Evolutionary conservation across 1,140 invertebrate species (phyloP), one percentile per base, ranked within the genome.

Genomic region (Nephila pilipes): DNA sequence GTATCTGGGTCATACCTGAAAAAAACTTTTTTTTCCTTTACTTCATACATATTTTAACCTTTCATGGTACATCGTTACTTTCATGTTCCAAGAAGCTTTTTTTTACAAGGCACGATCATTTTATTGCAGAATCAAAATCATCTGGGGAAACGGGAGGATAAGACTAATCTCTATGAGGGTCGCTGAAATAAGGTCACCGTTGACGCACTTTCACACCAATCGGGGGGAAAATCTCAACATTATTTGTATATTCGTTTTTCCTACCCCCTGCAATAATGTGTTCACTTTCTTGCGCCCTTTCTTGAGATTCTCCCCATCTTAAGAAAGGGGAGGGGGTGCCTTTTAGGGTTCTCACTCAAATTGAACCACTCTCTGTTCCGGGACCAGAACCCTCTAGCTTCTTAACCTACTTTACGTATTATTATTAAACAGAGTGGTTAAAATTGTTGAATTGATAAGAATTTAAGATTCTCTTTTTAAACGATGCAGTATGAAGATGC

Each of bases 131-230:
- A 75, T 18, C 14, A 22, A 60, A 60, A 6, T 22, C 18, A 60
- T 22, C 16, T 6, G 12, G 63, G 14, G 22, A 75, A 5, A 29
- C 29, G 25, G 69, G 29, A 75, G 1, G 69, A 18, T 14, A 3
- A 32, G 14, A 18, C 18, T 32, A 75, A 29, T 36, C 29, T 36
- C 18, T 16, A 36, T 36, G 29, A 36, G 57, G 85, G 16, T 87
- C 20, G 29, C 1, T 18, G 18, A 46, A 88, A 88, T 18, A 88
- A 54, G 87, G 87, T 88, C 87, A 88, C 10, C 29, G 32, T 36
- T 75, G 87, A 88, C 87, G 87, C 87, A 88, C 60, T 88, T 88
- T 88, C 87, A 29, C 36, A 87, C 65, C 69, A 46, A 29, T 55
- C 46, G 1, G n/a, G n/a, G 3, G 46, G 55, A 83, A 55, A 55